Conservation (phyloP, 2,888 invertebrate genomes). For the Anaspis maculata region DNA sequence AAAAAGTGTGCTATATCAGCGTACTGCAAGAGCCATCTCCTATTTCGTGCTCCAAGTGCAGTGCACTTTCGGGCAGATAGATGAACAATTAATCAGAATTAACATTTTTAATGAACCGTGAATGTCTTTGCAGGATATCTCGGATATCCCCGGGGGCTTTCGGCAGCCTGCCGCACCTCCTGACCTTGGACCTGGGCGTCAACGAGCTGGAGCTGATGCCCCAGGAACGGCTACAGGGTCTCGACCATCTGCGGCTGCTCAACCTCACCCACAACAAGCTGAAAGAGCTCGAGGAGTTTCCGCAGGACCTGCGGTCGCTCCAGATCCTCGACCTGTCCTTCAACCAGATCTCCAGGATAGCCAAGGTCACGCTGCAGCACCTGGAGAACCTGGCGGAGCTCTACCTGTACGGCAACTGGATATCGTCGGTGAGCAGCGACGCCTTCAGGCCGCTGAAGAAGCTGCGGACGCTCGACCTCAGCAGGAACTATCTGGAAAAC, state of each 20-base stretch:
- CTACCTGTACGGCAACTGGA: slow-evolving; percentile 73
- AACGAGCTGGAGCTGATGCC: slow-evolving; percentile 79
- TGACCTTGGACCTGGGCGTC: slow-evolving; percentile 70
- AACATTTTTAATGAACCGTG: too few relatives aligned
- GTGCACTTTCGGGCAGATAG: too few relatives aligned
- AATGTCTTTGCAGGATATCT: too few relatives aligned
- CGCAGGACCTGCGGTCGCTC: slow-evolving; percentile 65
- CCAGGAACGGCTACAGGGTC: slow-evolving; percentile 73
- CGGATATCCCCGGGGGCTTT: slow-evolving; percentile 81
- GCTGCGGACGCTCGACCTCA: slow-evolving; percentile 67
- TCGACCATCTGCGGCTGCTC: slow-evolving; percentile 61
- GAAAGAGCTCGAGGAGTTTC: slow-evolving; percentile 74
- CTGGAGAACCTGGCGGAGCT: slow-evolving; percentile 70
- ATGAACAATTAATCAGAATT: too few relatives aligned
- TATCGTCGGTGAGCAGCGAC: slow-evolving; percentile 68
- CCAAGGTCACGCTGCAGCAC: slow-evolving; percentile 67
- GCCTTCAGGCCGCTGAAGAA: slow-evolving; percentile 71
- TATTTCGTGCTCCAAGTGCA: too few relatives aligned
- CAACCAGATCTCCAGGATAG: slow-evolving; percentile 72
- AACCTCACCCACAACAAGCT: slow-evolving; percentile 80
- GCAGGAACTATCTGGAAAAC: slow-evolving; percentile 74
- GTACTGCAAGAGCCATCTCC: too few relatives aligned
- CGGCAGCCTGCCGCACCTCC: slow-evolving; percentile 63
- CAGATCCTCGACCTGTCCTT: slow-evolving; percentile 74
- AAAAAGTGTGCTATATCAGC: too few relatives aligned